phyloP scores from a whole-genome alignment of 2,797 vertebrate species.

The Sebastes itinus region DNA sequence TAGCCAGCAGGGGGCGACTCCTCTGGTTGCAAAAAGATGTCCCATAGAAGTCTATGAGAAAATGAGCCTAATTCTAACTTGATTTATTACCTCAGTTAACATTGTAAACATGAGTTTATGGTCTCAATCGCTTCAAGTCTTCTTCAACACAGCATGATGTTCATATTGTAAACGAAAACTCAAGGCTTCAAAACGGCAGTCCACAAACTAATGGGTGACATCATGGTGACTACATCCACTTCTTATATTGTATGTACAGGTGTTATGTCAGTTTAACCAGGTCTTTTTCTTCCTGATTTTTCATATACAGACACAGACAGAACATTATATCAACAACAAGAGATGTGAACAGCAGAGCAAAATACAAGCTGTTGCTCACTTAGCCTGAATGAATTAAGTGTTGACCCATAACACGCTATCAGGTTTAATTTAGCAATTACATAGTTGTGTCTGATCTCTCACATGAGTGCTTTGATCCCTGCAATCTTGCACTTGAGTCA shows the following conservation, averaged over 20 bases:
- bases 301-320: background rate
- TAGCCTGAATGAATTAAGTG: background rate
- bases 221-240: too few species aligned
- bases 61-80: too few species aligned
- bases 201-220: too few species aligned
- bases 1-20: too few species aligned
- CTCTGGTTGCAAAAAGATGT: too few species aligned
- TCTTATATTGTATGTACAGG: background rate
- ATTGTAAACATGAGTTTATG: too few species aligned
- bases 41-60: too few species aligned
- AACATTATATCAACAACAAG: conserved; percentile 1
- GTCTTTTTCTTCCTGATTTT: background rate
- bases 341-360: background rate
- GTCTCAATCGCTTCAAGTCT: too few species aligned
- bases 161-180: too few species aligned
- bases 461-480: conserved; percentile 14
- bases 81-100: too few species aligned
- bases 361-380: background rate
- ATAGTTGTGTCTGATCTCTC: background rate
- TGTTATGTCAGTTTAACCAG: background rate
- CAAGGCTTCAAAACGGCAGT: too few species aligned
- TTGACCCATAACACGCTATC: background rate
- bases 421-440: conserved; percentile 7
- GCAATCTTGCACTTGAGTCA: conserved; percentile 11
- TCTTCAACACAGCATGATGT: too few species aligned